A percentile compares a stretch with the other conserved stretches of the same genome.
These are phyloP conservation scores for Erebia palarica DNA, from an alignment of 2,888 invertebrate species.

Conservation along the genomic window DNA sequence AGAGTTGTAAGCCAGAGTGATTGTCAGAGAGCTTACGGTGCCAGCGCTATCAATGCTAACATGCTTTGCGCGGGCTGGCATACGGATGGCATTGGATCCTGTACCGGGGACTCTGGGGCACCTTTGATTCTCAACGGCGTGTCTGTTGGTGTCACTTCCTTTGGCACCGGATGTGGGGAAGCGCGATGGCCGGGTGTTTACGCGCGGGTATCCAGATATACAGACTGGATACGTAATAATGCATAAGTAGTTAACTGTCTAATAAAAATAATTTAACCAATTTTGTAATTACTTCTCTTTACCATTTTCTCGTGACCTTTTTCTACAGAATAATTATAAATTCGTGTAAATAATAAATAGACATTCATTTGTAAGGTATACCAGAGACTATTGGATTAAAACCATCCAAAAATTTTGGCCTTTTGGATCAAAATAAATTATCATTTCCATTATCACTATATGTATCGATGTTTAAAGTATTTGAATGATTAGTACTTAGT, in stretches of 20 bases:
- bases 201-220: slow-evolving; percentile 1
- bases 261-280: not conserved
- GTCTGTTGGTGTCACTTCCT: not conserved
- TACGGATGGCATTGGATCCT: slow-evolving; percentile 17
- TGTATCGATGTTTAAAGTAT: too few species aligned
- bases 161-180: not conserved
- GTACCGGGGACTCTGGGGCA: not conserved
- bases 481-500: too few species aligned
- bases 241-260: not conserved
- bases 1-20: slow-evolving; percentile 1
- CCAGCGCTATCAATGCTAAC: not conserved
- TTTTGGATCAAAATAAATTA: too few species aligned
- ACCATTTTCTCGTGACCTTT: too few species aligned
- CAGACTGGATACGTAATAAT: not conserved
- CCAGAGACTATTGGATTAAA: too few species aligned
- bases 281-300: too few species aligned
- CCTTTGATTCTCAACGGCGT: not conserved
- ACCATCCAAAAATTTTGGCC: too few species aligned
- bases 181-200: slow-evolving; percentile 1
- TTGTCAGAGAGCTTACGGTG: not conserved
- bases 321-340: too few species aligned
- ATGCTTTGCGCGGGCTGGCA: slow-evolving; percentile 23
- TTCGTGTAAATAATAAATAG: too few species aligned
- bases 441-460: too few species aligned
- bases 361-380: too few species aligned